These are phyloP conservation scores for Bradynema listronoti DNA, from an alignment of 1,140 invertebrate species.

Conservation along the genomic window DNA sequence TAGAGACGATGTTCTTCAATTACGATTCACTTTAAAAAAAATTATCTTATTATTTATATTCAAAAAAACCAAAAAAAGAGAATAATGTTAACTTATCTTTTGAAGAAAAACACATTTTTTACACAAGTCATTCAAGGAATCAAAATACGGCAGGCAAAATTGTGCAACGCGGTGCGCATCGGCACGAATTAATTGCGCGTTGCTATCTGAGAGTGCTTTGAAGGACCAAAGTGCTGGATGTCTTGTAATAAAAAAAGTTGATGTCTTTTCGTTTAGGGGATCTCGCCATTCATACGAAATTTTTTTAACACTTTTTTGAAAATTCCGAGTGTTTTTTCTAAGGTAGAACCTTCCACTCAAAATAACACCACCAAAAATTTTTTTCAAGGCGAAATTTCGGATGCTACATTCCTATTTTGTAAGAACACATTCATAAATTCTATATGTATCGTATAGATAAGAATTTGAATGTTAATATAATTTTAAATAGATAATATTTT, in stretches of 20 bases:
- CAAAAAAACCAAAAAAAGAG: no score
- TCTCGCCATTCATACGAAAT: no score
- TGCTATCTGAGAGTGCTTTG: constrained; percentile 24
- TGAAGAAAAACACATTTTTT: no score
- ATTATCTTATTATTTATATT: no score
- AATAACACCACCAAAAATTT: no score
- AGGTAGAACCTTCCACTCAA: background rate
- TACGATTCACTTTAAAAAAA: no score
- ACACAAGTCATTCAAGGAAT: background rate
- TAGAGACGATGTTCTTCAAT: no score
- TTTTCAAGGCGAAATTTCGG: background rate
- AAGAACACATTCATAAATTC: background rate
- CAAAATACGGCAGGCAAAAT: background rate
- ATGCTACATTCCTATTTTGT: background rate
- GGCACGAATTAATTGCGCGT: constrained; percentile 23
- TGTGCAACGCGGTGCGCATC: background rate
- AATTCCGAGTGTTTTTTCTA: background rate
- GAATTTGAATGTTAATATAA: background rate
- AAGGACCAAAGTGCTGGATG: constrained; percentile 38
- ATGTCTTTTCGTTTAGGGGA: background rate
- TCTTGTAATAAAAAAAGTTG: constrained; percentile 11
- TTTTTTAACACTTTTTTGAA: no score
- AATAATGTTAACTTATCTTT: no score
- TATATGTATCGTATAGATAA: background rate
- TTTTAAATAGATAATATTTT: background rate